Evolutionary conservation across 2,797 vertebrate species (phyloP).

Genomic region (Semotilus atromaculatus): DNA sequence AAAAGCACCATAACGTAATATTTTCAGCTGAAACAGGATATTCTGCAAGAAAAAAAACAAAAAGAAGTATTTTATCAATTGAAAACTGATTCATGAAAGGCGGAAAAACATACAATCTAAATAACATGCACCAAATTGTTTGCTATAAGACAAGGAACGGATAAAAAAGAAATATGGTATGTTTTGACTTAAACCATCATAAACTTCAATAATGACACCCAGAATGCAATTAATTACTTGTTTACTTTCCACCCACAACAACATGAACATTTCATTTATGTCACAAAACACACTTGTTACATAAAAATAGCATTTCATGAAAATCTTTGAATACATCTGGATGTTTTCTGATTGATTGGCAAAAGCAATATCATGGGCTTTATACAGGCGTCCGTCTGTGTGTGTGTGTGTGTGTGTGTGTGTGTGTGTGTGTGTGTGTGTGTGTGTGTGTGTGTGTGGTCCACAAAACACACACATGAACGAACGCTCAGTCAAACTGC

Average conservation of each 20-base stretch:
- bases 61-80: too few relatives aligned
- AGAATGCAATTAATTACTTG: neutral
- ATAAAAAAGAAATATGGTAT: neutral
- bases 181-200: neutral
- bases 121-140: neutral
- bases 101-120: neutral
- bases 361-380: neutral
- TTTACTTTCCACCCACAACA: constrained; percentile 33
- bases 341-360: constrained; percentile 1
- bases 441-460: too few relatives aligned
- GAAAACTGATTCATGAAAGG: neutral
- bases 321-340: constrained; percentile 2
- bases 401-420: neutral
- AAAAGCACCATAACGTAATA: too few relatives aligned
- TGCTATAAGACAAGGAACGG: neutral
- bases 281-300: constrained; percentile 10
- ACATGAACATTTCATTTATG: constrained; percentile 22
- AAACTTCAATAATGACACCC: constrained; percentile 10
- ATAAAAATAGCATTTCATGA: constrained; percentile 16
- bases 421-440: too few relatives aligned
- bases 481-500: neutral
- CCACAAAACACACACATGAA: neutral
- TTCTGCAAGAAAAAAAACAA: too few relatives aligned
- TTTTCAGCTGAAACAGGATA: neutral
- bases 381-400: neutral